Base-by-base conservation (phyloP, 1,140 invertebrate genomes). In the Piezodorus guildinii region DNA sequence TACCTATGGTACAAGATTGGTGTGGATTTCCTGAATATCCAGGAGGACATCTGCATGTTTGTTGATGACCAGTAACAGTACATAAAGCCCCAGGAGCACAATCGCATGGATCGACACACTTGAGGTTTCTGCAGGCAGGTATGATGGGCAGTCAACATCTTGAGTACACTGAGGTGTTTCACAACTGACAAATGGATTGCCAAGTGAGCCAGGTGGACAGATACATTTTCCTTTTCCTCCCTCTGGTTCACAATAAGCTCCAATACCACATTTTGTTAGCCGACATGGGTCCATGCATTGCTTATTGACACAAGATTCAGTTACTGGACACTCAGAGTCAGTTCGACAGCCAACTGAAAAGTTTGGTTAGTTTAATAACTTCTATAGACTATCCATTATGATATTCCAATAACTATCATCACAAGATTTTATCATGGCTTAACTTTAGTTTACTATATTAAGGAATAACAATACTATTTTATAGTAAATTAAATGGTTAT, bases 201-300 rank as follows among this genome's bases (percentile, higher is more conserved):
- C 89, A 51, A 80, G 76, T 70, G 85, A 86, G 51, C 81, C 82
- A 5, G 85, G 79, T 30, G 84, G 82, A 72, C 91, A 94, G 67
- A 86, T 85, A 68, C 91, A 95, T 23, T 85, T 79, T 1, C 87
- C 85, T 65, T 79, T 80, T 71, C 92, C 89, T 8, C 77, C 78
- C 62, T 87, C 82, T 0, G 85, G 79, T 52, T 82, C 79, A 68
- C 91, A 94, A 25, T 85, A 75, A 16, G 91, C 90, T 65, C 90
- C 88, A 0, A 77, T 64, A n/a, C 91, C 91, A 71, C 92, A 94
- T 45, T 87, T 86, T 2, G 86, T 85, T 64, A 85, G 83, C 3
- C 78, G 72, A 69, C 91, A 94, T 0, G 89, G 85, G 73, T 93
- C 84, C 21, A 87, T 75, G 72, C 92, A 96, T 70, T 91, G 81